Percentiles rank a stretch among this genome's conserved stretches.
Conservation (phyloP, 2,113 vertebrate species). For the Circaetus cinerascens region DNA sequence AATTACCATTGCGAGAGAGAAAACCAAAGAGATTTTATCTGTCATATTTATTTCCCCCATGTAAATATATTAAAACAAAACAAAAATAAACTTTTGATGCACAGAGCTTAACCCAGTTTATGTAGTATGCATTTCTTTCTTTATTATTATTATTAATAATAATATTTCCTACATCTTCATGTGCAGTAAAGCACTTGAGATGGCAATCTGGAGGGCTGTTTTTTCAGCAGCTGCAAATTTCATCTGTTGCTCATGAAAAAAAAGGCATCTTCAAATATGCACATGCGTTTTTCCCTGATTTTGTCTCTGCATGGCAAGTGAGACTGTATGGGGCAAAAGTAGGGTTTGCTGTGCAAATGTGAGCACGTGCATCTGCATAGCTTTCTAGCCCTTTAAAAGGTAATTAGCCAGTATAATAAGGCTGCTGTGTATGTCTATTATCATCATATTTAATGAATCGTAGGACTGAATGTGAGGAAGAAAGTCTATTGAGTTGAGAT, state of each 20-base stretch:
- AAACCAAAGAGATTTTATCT: constrained; percentile 52
- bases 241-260: neutral
- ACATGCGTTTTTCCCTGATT: neutral
- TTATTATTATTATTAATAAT: neutral
- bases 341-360: neutral
- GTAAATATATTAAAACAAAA: constrained; percentile 25
- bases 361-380: neutral
- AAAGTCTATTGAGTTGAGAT: neutral
- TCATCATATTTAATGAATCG: neutral
- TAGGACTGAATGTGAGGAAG: neutral
- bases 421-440: neutral
- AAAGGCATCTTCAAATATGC: neutral
- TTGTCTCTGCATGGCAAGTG: neutral
- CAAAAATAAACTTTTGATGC: constrained; percentile 31
- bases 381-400: neutral
- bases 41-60: constrained; percentile 19
- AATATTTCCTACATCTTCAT: neutral
- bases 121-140: neutral
- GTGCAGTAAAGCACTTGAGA: neutral
- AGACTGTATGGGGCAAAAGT: neutral
- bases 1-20: neutral
- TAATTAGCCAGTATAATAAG: neutral
- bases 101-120: neutral
- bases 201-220: neutral
- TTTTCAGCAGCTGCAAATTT: constrained; percentile 8